A percentile compares a stretch with the other conserved stretches of the same genome.
Evolutionary conservation across 2,888 invertebrate species (phyloP).

Genomic region (Eugnorisma glareosa): DNA sequence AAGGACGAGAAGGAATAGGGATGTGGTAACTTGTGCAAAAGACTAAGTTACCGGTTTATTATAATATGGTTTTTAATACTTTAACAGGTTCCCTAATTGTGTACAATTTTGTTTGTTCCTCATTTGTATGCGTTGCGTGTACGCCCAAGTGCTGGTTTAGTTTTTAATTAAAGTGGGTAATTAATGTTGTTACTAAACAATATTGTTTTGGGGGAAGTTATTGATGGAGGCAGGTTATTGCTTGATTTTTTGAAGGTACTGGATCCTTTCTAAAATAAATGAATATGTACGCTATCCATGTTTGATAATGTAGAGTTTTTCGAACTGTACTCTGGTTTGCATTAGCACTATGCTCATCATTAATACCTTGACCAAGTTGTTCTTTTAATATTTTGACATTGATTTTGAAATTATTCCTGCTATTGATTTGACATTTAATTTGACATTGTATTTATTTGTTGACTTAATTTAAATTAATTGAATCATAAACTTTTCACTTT

Average conservation of each 20-base stretch:
- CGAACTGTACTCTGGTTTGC: not conserved
- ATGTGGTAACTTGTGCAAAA: too few species aligned
- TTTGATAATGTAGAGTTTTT: not conserved
- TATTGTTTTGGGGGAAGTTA: constrained; percentile 24
- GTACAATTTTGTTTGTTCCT: constrained; percentile 68
- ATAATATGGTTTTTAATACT: too few species aligned
- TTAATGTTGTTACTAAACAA: constrained; percentile 25
- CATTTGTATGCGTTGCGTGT: constrained; percentile 67
- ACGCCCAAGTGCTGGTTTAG: constrained; percentile 55
- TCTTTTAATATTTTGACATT: too few species aligned
- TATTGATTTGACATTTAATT: too few species aligned
- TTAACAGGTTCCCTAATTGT: constrained; percentile 72
- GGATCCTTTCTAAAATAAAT: not conserved
- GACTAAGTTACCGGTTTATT: too few species aligned
- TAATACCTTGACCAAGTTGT: too few species aligned
- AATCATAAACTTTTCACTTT: too few species aligned
- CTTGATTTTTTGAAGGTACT: not conserved
- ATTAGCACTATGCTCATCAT: too few species aligned
- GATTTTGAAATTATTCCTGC: too few species aligned
- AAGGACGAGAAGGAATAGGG: too few species aligned
- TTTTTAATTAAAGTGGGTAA: constrained; percentile 65
- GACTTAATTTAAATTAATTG: too few species aligned
- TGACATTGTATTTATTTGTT: too few species aligned
- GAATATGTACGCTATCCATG: not conserved
- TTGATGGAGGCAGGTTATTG: not conserved